Evolutionary conservation across 1,140 invertebrate species (phyloP).

Genomic region (Eupristina koningsbergeri): DNA sequence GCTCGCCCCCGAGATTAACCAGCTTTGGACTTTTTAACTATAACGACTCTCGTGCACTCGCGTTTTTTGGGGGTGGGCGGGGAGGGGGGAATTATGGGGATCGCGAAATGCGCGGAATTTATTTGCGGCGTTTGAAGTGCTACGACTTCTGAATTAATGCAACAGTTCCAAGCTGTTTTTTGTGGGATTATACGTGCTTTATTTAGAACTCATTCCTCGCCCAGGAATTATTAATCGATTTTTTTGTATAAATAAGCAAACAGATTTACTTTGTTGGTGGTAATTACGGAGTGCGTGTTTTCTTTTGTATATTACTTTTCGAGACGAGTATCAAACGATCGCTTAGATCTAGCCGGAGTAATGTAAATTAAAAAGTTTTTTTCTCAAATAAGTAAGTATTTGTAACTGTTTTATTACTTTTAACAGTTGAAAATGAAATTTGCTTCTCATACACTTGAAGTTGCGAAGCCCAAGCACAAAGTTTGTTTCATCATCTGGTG

Average conservation of each 20-base stretch:
- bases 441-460: neutral
- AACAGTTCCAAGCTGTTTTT: neutral
- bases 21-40: constrained; percentile 35
- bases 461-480: neutral
- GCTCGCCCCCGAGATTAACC: constrained; percentile 29
- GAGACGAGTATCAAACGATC: too few relatives aligned
- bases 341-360: too few relatives aligned
- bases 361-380: neutral
- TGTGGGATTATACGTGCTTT: neutral
- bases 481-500: constrained; percentile 17
- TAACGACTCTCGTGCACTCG: neutral
- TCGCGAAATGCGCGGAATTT: neutral
- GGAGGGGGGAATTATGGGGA: too few relatives aligned
- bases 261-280: too few relatives aligned
- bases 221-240: neutral
- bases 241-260: neutral
- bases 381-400: neutral
- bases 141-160: neutral
- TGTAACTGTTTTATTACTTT: neutral
- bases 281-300: too few relatives aligned
- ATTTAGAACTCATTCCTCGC: neutral
- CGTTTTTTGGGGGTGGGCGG: neutral
- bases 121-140: constrained; percentile 8
- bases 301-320: too few relatives aligned
- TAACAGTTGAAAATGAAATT: neutral